Percentiles rank a stretch among this genome's conserved stretches.
phyloP scores from a whole-genome alignment of 2,888 invertebrate genomes.

The Polyploca ridens region DNA sequence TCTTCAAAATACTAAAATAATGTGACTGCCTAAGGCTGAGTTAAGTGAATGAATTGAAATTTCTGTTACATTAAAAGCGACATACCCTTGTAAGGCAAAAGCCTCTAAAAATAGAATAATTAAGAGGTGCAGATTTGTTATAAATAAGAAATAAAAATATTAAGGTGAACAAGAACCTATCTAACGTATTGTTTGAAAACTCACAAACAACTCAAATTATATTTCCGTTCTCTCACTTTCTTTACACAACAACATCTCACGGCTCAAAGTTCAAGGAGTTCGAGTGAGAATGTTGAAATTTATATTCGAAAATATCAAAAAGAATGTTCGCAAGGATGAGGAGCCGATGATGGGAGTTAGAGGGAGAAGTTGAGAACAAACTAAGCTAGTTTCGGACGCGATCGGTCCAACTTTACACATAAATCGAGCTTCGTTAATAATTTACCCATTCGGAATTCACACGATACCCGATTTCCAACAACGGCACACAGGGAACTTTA shows the following conservation, averaged over 20 bases:
- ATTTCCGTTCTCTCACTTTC: conserved; percentile 20
- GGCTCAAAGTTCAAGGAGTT: conserved; percentile 28
- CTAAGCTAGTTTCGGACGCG: conserved; percentile 59
- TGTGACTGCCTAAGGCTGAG: background rate
- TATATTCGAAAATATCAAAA: conserved; percentile 49
- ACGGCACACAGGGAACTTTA: conserved; percentile 28
- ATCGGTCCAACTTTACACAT: conserved; percentile 64
- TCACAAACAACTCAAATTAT: background rate
- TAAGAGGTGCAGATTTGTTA: too few relatives aligned
- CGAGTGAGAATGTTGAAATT: conserved; percentile 34
- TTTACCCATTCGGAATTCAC: conserved; percentile 59
- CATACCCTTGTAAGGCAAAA: too few relatives aligned
- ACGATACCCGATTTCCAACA: conserved; percentile 37
- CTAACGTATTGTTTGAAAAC: background rate
- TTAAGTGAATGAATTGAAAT: too few relatives aligned
- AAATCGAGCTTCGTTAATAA: conserved; percentile 70
- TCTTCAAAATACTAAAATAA: too few relatives aligned
- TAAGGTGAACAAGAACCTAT: background rate
- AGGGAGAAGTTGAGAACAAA: conserved; percentile 46
- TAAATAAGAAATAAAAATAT: too few relatives aligned
- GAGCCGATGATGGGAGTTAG: conserved; percentile 48
- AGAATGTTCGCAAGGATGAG: conserved; percentile 41
- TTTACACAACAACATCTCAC: conserved; percentile 30
- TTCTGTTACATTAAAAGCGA: too few relatives aligned
- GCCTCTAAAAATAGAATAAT: too few relatives aligned